Conservation (phyloP, 2,797 vertebrate genomes). For the Anas georgica region DNA sequence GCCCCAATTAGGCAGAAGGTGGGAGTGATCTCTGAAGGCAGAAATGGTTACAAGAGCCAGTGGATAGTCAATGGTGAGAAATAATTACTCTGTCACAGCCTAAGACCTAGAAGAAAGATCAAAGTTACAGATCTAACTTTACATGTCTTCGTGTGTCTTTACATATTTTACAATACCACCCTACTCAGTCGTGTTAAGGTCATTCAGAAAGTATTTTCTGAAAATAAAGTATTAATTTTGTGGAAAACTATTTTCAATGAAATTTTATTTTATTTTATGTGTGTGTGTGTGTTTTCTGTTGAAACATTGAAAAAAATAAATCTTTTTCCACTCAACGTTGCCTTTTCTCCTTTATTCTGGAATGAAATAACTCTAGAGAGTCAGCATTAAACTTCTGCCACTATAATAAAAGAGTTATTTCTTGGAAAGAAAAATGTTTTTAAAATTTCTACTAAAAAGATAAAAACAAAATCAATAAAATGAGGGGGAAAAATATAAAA, state of each 20-base stretch:
- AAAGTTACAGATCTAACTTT: neutral
- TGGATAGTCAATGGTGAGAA: neutral
- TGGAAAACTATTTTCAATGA: neutral
- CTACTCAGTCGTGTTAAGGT: neutral
- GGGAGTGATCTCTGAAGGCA: neutral
- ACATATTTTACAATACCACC: too few relatives aligned
- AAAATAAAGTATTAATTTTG: neutral
- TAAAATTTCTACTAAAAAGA: neutral
- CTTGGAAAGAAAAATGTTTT: neutral
- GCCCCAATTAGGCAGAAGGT: neutral
- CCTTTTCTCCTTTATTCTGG: neutral
- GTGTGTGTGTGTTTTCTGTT: neutral
- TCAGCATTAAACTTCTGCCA: neutral
- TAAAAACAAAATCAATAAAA: neutral
- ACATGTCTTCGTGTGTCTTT: too few relatives aligned
- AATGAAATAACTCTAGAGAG: neutral
- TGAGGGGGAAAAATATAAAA: neutral
- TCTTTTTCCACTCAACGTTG: neutral
- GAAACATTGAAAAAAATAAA: neutral
- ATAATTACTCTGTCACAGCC: neutral
- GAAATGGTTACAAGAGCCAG: neutral
- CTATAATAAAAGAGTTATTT: neutral
- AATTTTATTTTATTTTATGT: neutral
- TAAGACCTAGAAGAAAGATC: neutral
- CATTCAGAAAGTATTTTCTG: neutral